Percentiles rank a stretch among this genome's conserved stretches.
Conservation (phyloP, 2,797 vertebrate species). For the Lepilemur ruficaudatus region DNA sequence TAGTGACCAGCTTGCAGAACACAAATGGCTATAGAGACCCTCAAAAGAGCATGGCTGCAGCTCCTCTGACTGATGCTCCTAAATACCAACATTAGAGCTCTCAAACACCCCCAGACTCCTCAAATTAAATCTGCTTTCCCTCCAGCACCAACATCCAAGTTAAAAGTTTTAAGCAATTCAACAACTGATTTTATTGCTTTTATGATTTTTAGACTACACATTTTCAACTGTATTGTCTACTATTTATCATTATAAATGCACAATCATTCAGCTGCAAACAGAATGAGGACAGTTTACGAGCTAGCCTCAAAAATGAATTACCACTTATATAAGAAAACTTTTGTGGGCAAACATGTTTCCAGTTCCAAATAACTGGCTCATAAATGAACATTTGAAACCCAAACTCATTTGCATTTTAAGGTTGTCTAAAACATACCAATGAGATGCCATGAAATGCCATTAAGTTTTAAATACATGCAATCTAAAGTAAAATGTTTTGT, state of each 20-base stretch:
- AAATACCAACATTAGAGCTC: not conserved
- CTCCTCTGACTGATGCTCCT: not conserved
- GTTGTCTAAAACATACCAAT: not conserved
- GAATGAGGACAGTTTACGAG: constrained; percentile 7
- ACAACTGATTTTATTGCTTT: not conserved
- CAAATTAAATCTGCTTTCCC: not conserved
- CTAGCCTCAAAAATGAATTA: constrained; percentile 24
- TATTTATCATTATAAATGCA: constrained; percentile 14
- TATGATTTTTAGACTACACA: not conserved
- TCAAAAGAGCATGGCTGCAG: not conserved
- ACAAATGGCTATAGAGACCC: not conserved
- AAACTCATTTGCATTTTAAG: constrained; percentile 26
- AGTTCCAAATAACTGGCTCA: constrained; percentile 34
- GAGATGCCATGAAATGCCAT: not conserved
- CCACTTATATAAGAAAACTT: constrained; percentile 32
- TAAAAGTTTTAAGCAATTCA: not conserved
- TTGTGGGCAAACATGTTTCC: constrained; percentile 1
- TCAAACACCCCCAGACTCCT: not conserved
- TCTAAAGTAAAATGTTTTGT: not conserved
- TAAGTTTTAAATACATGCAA: not conserved
- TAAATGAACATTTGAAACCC: constrained; percentile 29
- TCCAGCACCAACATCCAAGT: not conserved
- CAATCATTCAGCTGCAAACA: constrained; percentile 30
- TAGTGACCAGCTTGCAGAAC: not conserved
- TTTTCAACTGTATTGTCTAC: not conserved